Evolutionary conservation across 2,888 invertebrate species (phyloP).

Genomic region (Macrosiphum euphorbiae): DNA sequence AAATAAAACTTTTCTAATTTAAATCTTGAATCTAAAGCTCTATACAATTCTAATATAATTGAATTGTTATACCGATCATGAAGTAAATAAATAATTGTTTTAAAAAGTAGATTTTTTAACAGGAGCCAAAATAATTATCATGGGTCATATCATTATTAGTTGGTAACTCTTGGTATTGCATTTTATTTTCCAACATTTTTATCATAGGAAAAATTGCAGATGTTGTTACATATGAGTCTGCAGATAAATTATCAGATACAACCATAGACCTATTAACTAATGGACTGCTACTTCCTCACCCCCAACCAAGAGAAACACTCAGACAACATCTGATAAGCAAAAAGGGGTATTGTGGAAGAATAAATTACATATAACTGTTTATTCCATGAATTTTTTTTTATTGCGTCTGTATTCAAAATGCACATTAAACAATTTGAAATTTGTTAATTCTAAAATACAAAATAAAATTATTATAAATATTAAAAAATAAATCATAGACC

Average conservation of each 20-base stretch:
- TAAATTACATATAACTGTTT: no score
- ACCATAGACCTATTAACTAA: no score
- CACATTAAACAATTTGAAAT: no score
- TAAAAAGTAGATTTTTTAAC: neutral
- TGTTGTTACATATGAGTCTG: conserved; percentile 20
- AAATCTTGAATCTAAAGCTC: conserved; percentile 9
- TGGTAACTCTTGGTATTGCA: neutral
- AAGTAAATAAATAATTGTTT: conserved; percentile 13
- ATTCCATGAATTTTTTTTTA: no score
- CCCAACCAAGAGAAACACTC: no score
- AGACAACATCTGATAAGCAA: no score
- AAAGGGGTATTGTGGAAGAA: no score
- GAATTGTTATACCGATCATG: neutral
- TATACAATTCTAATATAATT: conserved; percentile 4
- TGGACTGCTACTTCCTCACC: no score
- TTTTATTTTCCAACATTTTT: conserved; percentile 10
- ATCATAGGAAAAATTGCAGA: conserved; percentile 3
- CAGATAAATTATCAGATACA: conserved; percentile 24
- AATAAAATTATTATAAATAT: no score
- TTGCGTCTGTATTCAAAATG: no score
- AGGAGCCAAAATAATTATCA: neutral
- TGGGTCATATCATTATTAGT: neutral
- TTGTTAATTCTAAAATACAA: no score
- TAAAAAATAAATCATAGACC: no score
- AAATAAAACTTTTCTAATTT: conserved; percentile 13